Base-by-base conservation (phyloP, 2,888 invertebrate genomes). In the Exocentrus adspersus region DNA sequence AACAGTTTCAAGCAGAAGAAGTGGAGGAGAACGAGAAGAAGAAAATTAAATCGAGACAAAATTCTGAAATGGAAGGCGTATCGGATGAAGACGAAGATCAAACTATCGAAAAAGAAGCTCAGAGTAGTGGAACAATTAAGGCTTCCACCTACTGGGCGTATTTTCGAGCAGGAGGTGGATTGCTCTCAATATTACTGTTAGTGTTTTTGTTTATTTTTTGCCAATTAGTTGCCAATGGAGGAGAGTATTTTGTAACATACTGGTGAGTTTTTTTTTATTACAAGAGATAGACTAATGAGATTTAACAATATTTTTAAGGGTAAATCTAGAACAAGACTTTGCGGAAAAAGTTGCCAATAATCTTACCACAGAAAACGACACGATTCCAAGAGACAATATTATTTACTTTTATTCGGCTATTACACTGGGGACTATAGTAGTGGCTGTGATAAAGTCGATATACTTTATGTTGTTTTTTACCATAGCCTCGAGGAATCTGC, bases 241-340 rank as follows among this genome's bases (percentile, higher is more conserved):
- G 87, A 0, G 93, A 93, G 78, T 91, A 86, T 75, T 92, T 89
- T 86, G 85, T 92, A 57, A 87, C 89, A 66, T 89, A 85, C 76
- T 91, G 90, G 90, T 89, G 77, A 83, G 84, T 75, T 12, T 28
- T 51, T 24, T 45, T 21, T 28, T 59, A 48, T 2, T 32, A n/a
- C 5, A 37, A 12, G 85, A 92, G 56, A 87, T 89, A 65, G 88
- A 85, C 76, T 91, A 90, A 90, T 89, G 77, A 83, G 84, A 75
- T 17, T 46, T n/a, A n/a, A n/a, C n/a, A n/a, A n/a, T n/a, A n/a
- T n/a, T n/a, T n/a, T n/a, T n/a, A n/a, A 77, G 78, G 78, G 81
- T 82, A 0, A 80, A 81, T 70, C 67, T 75, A 46, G 82, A 82
- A 69, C 78, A 81, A 71, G 77, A 79, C 24, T 72, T 72, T 20